Percentiles rank a stretch among this genome's conserved stretches.
Evolutionary conservation across 2,888 invertebrate species (phyloP).

Genomic region (Phaedon cochleariae): DNA sequence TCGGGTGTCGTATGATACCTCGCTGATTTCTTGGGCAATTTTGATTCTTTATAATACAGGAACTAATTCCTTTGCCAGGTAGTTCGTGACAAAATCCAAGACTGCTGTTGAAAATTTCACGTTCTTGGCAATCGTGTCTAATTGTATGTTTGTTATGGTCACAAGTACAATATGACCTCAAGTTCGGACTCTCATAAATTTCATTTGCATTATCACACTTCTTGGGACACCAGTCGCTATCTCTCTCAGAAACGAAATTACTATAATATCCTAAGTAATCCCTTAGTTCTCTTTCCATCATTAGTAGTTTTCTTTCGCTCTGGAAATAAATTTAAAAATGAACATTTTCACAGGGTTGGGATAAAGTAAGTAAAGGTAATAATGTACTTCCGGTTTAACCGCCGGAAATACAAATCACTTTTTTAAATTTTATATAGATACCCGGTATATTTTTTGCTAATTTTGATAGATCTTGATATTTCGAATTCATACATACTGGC

Average conservation of each 20-base stretch:
- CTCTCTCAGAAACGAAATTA: constrained; percentile 2
- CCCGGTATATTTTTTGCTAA: too few species aligned
- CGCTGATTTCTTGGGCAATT: neutral
- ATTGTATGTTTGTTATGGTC: neutral
- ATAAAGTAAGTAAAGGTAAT: too few species aligned
- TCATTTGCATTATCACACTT: neutral
- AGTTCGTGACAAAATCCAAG: neutral
- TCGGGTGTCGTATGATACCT: neutral
- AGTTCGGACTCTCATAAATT: constrained; percentile 3
- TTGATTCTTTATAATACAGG: neutral
- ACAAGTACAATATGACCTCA: constrained; percentile 10
- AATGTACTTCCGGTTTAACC: too few species aligned
- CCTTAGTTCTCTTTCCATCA: neutral
- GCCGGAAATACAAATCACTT: too few species aligned
- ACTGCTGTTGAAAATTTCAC: constrained; percentile 6
- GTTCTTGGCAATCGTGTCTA: neutral
- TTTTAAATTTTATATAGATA: too few species aligned
- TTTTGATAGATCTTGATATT: too few species aligned
- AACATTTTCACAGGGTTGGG: too few species aligned
- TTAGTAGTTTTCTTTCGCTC: neutral
- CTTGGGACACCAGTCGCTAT: constrained; percentile 5
- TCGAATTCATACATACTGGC: too few species aligned
- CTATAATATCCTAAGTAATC: constrained; percentile 11
- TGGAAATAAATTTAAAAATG: neutral
- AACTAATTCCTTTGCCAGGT: neutral